A percentile compares a stretch with the other conserved stretches of the same genome.
These are phyloP conservation scores for Caenorhabditis sp. DNA, from an alignment of 2,888 invertebrate genomes.

Conservation along the genomic window DNA sequence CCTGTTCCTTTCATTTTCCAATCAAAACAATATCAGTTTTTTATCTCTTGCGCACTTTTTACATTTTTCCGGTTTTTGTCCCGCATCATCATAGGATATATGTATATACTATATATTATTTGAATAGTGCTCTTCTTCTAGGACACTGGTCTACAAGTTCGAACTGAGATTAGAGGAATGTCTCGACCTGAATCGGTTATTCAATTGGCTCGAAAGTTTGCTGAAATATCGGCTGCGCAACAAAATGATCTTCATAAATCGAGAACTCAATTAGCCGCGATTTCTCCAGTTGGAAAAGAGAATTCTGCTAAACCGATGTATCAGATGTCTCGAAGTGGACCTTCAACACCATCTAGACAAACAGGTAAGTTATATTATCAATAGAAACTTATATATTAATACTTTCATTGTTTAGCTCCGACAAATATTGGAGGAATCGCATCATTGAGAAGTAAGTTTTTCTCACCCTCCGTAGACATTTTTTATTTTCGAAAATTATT, in stretches of 20 bases:
- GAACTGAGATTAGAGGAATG: constrained; percentile 47
- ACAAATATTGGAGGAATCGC: constrained; percentile 32
- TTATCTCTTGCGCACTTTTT: background rate
- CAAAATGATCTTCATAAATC: constrained; percentile 51
- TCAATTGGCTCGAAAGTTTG: constrained; percentile 49
- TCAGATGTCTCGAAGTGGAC: constrained; percentile 27
- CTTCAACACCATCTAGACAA: constrained; percentile 32
- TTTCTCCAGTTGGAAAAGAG: constrained; percentile 32
- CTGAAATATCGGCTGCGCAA: constrained; percentile 46
- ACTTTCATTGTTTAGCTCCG: background rate
- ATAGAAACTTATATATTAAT: background rate
- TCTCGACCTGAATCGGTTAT: constrained; percentile 53
- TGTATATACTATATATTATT: background rate
- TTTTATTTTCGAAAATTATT: background rate
- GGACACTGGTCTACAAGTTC: constrained; percentile 45
- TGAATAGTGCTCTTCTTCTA: constrained; percentile 10
- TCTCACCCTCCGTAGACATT: background rate
- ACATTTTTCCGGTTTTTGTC: constrained; percentile 4
- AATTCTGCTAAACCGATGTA: constrained; percentile 11
- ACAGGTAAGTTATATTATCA: constrained; percentile 11
- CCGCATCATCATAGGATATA: constrained; percentile 11
- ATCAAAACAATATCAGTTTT: constrained; percentile 3
- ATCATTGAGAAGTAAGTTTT: constrained; percentile 24
- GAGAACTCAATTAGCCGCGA: constrained; percentile 16
- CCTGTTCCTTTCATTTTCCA: background rate